Base-by-base conservation (phyloP, 2,888 invertebrate species). In the Chorisops tibialis region DNA sequence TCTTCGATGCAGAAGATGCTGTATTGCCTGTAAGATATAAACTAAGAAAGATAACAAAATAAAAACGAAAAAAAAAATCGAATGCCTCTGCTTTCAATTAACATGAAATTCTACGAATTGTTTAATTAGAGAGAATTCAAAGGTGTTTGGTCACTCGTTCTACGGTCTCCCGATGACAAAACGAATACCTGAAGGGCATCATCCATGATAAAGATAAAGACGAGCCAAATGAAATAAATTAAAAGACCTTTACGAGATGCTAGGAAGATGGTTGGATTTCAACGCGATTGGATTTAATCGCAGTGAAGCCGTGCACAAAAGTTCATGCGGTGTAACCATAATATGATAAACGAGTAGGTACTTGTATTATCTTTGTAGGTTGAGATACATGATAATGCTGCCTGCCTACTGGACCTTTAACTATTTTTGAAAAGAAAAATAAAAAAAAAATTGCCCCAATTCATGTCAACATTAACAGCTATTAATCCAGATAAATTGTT, bases 21-120 rank as follows among this genome's bases (percentile, higher is more conserved):
- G 43, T 43, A 43, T 45, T 43, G 30, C 16, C 21, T 6, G 9
- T 6, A 21, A 56, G 5, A 43, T 7, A 16, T 19, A 16, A 16
- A 24, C 35, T 11, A 45, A 56, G 21, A n/a, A 54, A 41, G 48
- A 9, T 18, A 7, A 47, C 22, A 12, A 48, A 3, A 12, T n/a
- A 48, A 50, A 16, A 45, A 35, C 52, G 12, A 9, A 30, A 43
- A 38, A 54, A 9, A 9, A 30, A 54, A 54, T 54, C 52, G 21
- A 21, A 16, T 70, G 71, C 73, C 73, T 74, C 74, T 71, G 72
- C 72, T 76, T 73, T 75, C 77, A 77, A 77, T 78, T 78, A 78
- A 77, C 73, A 75, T 72, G 74, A 76, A 77, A 75, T 77, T 77
- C 77, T 78, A 77, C 77, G 77, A 77, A 77, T 77, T 77, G 75